Evolutionary conservation across 1,140 invertebrate species (phyloP).

Genomic region (Scaptomyza hsui): DNA sequence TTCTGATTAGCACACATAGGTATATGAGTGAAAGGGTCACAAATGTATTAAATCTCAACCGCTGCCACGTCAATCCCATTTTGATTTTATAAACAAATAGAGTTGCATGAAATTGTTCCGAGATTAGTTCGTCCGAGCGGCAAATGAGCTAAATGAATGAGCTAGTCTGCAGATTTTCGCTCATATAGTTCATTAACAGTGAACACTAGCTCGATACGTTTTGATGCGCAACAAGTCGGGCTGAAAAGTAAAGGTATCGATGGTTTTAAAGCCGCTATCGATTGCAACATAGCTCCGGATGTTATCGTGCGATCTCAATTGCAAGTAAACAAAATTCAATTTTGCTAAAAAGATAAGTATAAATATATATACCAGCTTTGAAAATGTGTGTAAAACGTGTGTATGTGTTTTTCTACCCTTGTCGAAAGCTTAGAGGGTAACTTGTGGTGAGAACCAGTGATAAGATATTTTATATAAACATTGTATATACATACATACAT

Average conservation of each 20-base stretch:
- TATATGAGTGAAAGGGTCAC: slow-evolving; percentile 51
- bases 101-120: slow-evolving; percentile 27
- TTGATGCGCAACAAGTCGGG: slow-evolving; percentile 10
- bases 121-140: background rate
- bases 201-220: background rate
- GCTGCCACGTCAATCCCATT: slow-evolving; percentile 83
- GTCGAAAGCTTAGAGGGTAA: background rate
- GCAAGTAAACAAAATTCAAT: background rate
- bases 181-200: background rate
- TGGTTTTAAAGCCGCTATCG: background rate
- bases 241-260: background rate
- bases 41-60: slow-evolving; percentile 53
- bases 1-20: slow-evolving; percentile 46
- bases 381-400: background rate
- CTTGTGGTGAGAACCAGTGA: slow-evolving; percentile 8
- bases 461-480: slow-evolving; percentile 25
- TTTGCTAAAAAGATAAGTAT: background rate
- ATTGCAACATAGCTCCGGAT: background rate
- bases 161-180: background rate
- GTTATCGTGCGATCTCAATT: background rate
- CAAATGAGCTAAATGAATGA: background rate
- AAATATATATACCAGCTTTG: background rate
- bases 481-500: too few relatives aligned
- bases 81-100: slow-evolving; percentile 59
- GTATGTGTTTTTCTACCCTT: background rate